Conservation (phyloP, 1,140 invertebrate species). For the Bactericera cockerelli region DNA sequence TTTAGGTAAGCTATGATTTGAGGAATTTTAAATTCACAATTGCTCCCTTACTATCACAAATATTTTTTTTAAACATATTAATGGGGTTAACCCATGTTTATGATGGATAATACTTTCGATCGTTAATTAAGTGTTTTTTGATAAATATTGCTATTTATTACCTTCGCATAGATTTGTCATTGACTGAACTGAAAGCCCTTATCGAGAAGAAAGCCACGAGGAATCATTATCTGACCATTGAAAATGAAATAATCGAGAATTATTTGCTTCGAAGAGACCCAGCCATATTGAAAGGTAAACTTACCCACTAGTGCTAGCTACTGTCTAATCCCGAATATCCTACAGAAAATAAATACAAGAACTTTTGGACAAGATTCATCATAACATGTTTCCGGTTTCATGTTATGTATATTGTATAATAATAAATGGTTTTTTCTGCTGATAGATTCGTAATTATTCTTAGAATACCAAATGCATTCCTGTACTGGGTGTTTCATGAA, state of each 20-base stretch:
- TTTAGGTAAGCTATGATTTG: too few species aligned
- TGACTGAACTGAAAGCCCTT: neutral
- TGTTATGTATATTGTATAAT: neutral
- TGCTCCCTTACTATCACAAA: too few species aligned
- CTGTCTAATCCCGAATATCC: neutral
- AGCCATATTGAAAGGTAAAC: neutral
- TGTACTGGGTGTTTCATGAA: too few species aligned
- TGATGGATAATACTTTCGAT: neutral
- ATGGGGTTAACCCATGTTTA: too few species aligned
- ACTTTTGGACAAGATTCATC: neutral
- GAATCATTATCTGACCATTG: neutral
- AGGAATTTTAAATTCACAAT: too few species aligned
- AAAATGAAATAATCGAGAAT: neutral
- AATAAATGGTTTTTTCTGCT: neutral
- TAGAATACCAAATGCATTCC: too few species aligned
- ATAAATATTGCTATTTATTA: too few species aligned
- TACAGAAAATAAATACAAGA: neutral
- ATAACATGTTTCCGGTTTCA: neutral
- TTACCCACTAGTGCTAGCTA: neutral
- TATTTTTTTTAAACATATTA: too few species aligned
- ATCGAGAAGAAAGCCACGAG: neutral
- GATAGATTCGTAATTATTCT: neutral
- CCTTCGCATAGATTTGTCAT: too few species aligned
- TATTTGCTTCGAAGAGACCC: neutral
- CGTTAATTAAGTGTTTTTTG: neutral